Base-by-base conservation (phyloP, 2,888 invertebrate genomes). In the Ethmia dodecea region DNA sequence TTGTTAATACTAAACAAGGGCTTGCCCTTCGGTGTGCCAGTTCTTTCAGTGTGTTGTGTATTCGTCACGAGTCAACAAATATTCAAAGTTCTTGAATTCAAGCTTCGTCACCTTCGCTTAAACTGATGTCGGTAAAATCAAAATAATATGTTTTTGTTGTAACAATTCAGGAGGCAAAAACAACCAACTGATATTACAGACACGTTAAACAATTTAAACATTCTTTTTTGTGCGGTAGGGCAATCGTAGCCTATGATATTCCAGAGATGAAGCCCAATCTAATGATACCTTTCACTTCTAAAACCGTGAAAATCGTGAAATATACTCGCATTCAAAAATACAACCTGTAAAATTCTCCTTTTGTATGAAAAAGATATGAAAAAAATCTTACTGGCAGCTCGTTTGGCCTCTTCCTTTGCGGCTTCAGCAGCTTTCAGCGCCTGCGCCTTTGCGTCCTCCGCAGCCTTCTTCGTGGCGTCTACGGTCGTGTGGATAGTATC, bases 401-500 rank as follows among this genome's bases (percentile, higher is more conserved):
- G 84, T 60, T 86, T 86, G 0, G 87, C 84, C 44, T 84, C 84
- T 37, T 84, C 79, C 47, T 81, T 79, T 1, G 84, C 86, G 1
- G 77, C 77, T 35, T 81, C 86, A 1, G 80, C 77, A 0, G 71
- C 67, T 45, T 71, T 74, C 41, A 62, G 51, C 10, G 74, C 79
- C 41, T 73, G 63, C 1, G 60, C 58, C 48, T 68, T 70, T 0
- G 71, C 77, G 3, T 73, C 71, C 28, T 72, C 76, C 0, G 83
- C 86, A 0, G 83, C 79, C 54, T 81, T 80, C 71, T 84, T 84
- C 0, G 79, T 80, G 1, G 60, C 62, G 47, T 83, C 84, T 11
- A 83, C 78, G 0, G 84, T 80, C 2, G 74, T 52, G 58, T 72
- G 64, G 49, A 84, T 68, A n/a, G 83, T 67, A 34, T 86, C 86